Evolutionary conservation across 2,888 invertebrate genomes (phyloP).

Genomic region (Agyllia agylla): DNA sequence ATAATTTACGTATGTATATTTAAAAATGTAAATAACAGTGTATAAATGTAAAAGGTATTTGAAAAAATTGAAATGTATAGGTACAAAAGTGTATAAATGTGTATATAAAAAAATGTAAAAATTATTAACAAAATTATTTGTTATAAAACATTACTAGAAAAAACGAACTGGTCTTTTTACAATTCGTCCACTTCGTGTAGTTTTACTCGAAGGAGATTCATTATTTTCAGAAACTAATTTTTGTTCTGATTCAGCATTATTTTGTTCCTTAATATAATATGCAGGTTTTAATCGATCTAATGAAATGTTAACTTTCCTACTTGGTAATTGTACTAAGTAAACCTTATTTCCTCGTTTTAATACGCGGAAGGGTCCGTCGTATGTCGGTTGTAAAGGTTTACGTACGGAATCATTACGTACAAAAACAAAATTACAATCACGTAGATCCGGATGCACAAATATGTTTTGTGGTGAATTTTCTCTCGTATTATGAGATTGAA

Average conservation of each 20-base stretch:
- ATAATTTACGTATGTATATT: no score
- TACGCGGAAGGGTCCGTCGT: not conserved
- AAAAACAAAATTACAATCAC: not conserved
- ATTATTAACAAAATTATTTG: not conserved
- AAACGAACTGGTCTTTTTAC: not conserved
- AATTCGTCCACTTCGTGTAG: not conserved
- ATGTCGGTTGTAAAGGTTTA: not conserved
- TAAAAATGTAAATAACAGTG: no score
- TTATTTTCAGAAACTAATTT: not conserved
- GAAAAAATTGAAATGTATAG: not conserved
- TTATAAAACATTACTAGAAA: not conserved
- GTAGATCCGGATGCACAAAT: slow-evolving; percentile 78
- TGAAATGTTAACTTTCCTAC: not conserved
- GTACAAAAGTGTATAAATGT: not conserved
- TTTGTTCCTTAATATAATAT: not conserved
- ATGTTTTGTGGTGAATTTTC: not conserved
- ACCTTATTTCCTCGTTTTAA: not conserved
- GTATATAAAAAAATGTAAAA: not conserved
- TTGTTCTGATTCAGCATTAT: not conserved
- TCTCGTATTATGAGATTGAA: not conserved
- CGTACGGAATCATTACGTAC: not conserved
- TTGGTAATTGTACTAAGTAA: not conserved
- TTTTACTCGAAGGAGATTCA: not conserved
- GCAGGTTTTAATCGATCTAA: not conserved
- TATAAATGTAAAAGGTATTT: no score